Conservation (phyloP, 2,888 invertebrate genomes). For the Nemotelus nigrinus region DNA sequence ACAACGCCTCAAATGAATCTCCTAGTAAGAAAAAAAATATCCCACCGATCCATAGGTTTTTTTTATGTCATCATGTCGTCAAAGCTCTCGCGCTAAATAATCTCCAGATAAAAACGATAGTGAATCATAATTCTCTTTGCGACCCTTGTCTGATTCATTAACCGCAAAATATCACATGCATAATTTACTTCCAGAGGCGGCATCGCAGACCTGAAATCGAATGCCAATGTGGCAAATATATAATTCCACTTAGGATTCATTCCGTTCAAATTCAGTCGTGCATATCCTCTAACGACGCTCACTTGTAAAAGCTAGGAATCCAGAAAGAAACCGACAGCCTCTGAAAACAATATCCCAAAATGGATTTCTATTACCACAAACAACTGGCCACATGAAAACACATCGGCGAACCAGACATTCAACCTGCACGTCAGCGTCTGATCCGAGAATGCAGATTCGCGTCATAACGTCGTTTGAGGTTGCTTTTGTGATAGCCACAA, state of each 20-base stretch:
- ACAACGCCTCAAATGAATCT: too few relatives aligned
- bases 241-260: too few relatives aligned
- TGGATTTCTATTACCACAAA: slow-evolving; percentile 43
- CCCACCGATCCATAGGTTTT: too few relatives aligned
- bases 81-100: too few relatives aligned
- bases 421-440: slow-evolving; percentile 48
- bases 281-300: neutral
- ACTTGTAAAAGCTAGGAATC: neutral
- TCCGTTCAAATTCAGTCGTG: slow-evolving; percentile 11
- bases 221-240: too few relatives aligned
- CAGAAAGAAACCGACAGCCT: slow-evolving; percentile 32
- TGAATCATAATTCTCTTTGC: too few relatives aligned
- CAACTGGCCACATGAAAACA: slow-evolving; percentile 48
- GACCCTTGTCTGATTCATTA: too few relatives aligned
- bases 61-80: too few relatives aligned
- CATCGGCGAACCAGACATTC: slow-evolving; percentile 48
- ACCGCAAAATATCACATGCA: neutral
- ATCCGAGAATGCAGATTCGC: slow-evolving; percentile 50
- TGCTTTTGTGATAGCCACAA: slow-evolving; percentile 52
- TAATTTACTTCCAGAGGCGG: neutral
- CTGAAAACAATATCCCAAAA: slow-evolving; percentile 46
- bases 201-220: neutral
- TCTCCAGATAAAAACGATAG: too few relatives aligned
- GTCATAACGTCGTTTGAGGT: slow-evolving; percentile 51
- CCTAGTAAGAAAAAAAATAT: too few relatives aligned